Conservation (phyloP, 1,140 invertebrate species). For the Catajapyx aquilonaris region DNA sequence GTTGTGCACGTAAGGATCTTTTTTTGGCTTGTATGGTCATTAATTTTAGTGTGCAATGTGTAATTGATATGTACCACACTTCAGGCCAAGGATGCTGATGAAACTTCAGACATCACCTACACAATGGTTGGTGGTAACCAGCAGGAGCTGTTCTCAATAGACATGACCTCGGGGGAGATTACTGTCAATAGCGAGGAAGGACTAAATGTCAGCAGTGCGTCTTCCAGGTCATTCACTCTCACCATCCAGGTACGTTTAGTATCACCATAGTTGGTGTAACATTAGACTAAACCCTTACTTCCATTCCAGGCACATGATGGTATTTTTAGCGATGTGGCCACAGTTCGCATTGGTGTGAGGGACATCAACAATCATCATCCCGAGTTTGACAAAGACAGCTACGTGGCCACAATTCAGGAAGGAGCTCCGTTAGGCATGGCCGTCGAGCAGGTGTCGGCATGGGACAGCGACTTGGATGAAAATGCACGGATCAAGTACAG, state of each 20-base stretch:
- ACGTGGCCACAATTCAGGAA: slow-evolving; percentile 49
- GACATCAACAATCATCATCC: slow-evolving; percentile 78
- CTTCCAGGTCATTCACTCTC: slow-evolving; percentile 31
- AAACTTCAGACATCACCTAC: slow-evolving; percentile 57
- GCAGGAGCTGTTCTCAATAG: slow-evolving; percentile 40
- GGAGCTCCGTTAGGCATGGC: slow-evolving; percentile 42
- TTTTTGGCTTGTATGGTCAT: slow-evolving; percentile 1
- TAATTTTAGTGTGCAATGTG: slow-evolving; percentile 2
- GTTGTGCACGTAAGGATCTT: not conserved
- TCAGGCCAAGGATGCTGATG: slow-evolving; percentile 55
- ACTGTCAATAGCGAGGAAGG: slow-evolving; percentile 34
- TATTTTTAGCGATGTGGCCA: slow-evolving; percentile 38
- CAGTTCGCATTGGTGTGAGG: slow-evolving; percentile 49
- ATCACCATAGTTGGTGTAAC: too few species aligned
- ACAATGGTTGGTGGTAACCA: slow-evolving; percentile 40
- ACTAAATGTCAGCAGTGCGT: slow-evolving; percentile 35
- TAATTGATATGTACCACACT: slow-evolving; percentile 15
- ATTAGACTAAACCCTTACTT: slow-evolving; percentile 1
- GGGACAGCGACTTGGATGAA: slow-evolving; percentile 57
- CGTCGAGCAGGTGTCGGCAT: slow-evolving; percentile 44
- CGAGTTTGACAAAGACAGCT: slow-evolving; percentile 46
- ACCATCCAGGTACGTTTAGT: slow-evolving; percentile 30
- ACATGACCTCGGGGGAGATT: slow-evolving; percentile 42
- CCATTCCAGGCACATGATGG: slow-evolving; percentile 49
- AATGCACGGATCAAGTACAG: slow-evolving; percentile 61